A percentile compares a stretch with the other conserved stretches of the same genome.
Conservation (phyloP, 1,140 invertebrate genomes). For the Drosophila triauraria region DNA sequence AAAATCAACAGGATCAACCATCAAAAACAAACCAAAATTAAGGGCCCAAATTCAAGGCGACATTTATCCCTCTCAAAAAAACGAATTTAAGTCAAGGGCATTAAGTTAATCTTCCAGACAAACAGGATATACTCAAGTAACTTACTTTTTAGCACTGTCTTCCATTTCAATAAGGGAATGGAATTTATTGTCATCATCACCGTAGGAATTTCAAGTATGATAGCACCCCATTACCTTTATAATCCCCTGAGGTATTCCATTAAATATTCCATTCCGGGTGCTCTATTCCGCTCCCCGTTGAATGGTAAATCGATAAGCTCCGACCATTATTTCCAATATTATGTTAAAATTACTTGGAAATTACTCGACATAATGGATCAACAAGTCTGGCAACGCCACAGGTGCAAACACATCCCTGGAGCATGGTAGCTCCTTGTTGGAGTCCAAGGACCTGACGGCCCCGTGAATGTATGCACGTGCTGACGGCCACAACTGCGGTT, state of each 20-base stretch:
- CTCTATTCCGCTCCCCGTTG: conserved; percentile 17
- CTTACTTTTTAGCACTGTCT: neutral
- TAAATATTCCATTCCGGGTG: conserved; percentile 34
- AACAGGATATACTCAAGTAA: neutral
- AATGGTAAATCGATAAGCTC: conserved; percentile 52
- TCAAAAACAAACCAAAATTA: neutral
- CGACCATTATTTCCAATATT: conserved; percentile 27
- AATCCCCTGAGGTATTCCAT: conserved; percentile 40
- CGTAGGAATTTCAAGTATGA: conserved; percentile 35
- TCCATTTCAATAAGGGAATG: conserved; percentile 1
- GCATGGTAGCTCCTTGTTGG: conserved; percentile 13
- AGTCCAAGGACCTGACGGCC: conserved; percentile 58
- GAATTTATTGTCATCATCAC: conserved; percentile 15
- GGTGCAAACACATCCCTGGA: conserved; percentile 8
- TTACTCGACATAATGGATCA: conserved; percentile 22
- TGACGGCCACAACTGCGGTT: conserved; percentile 49
- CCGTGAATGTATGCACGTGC: conserved; percentile 52
- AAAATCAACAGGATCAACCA: neutral
- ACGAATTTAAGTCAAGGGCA: neutral
- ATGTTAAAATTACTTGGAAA: conserved; percentile 51
- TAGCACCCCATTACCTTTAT: conserved; percentile 22
- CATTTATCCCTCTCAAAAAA: neutral
- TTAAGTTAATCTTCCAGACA: neutral
- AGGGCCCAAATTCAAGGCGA: neutral
- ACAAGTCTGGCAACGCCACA: conserved; percentile 59